Conservation (phyloP, 2,888 invertebrate genomes). For the Chrysolina americana region DNA sequence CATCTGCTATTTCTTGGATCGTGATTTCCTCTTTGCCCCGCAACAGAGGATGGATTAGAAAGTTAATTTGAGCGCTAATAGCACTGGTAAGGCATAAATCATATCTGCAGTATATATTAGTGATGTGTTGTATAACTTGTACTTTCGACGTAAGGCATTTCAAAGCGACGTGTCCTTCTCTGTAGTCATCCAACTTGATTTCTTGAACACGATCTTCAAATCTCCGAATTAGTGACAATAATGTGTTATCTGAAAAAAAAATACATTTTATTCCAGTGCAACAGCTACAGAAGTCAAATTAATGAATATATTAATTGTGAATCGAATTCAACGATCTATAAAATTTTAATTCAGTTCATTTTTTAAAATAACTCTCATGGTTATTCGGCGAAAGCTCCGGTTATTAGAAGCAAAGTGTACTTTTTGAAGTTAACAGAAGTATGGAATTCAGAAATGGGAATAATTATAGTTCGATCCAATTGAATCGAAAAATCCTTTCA, state of each 20-base stretch:
- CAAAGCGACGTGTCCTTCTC: not conserved
- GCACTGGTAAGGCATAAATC: not conserved
- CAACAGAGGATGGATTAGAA: conserved; percentile 49
- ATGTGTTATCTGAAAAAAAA: conserved; percentile 3
- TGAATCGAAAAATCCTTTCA: too few relatives aligned
- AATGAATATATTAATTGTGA: too few relatives aligned
- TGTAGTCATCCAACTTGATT: not conserved
- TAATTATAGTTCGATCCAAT: too few relatives aligned
- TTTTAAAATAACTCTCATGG: not conserved
- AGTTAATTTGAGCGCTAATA: conserved; percentile 47
- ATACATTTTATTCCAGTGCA: too few relatives aligned
- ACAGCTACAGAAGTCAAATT: too few relatives aligned
- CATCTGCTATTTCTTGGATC: conserved; percentile 62
- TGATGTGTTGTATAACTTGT: conserved; percentile 16
- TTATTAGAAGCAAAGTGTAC: not conserved
- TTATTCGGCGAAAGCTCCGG: too few relatives aligned
- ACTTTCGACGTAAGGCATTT: conserved; percentile 19
- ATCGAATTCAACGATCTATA: too few relatives aligned
- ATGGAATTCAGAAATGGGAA: too few relatives aligned
- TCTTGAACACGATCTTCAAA: conserved; percentile 7
- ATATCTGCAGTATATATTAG: not conserved
- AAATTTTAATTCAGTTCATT: too few relatives aligned
- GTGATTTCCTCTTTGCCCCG: conserved; percentile 56
- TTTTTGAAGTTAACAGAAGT: not conserved
- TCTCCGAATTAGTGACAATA: not conserved